A percentile compares a stretch with the other conserved stretches of the same genome.
phyloP scores from a whole-genome alignment of 2,797 vertebrate species.

The Enteromius treurensis region DNA sequence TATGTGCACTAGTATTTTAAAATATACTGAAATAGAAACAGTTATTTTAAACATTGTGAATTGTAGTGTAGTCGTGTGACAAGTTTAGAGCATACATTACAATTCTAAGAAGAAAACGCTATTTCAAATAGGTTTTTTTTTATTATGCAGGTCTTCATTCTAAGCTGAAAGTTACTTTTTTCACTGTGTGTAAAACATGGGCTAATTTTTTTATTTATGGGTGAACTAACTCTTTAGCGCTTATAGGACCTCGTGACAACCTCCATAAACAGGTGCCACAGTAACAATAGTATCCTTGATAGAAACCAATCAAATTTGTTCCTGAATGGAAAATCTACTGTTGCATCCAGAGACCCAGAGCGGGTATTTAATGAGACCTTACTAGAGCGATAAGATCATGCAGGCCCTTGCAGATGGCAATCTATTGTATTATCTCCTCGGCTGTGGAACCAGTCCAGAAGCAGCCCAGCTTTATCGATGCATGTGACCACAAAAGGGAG shows the following conservation, averaged over 20 bases:
- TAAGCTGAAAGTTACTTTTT: background rate
- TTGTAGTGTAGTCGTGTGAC: background rate
- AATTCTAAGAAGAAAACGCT: background rate
- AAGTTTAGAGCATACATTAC: background rate
- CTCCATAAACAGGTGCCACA: constrained; percentile 6
- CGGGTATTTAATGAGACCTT: constrained; percentile 52
- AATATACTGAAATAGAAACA: background rate
- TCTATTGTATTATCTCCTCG: constrained; percentile 47
- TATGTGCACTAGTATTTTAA: background rate
- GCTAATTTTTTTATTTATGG: too few relatives aligned
- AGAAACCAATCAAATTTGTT: constrained; percentile 39
- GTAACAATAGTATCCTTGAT: constrained; percentile 6
- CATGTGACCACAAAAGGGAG: constrained; percentile 35
- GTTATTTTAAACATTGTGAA: background rate
- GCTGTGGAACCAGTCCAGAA: constrained; percentile 38
- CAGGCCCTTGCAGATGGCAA: constrained; percentile 45
- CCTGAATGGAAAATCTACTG: constrained; percentile 27
- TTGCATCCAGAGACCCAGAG: constrained; percentile 26
- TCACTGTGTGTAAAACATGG: too few relatives aligned
- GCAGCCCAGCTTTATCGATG: constrained; percentile 37
- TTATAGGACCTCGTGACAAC: constrained; percentile 1
- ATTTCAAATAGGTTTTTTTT: background rate
- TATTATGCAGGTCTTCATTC: background rate
- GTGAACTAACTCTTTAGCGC: background rate
- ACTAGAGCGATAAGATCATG: constrained; percentile 36